Conservation (phyloP, 2,797 vertebrate genomes). For the Pseudomugil gertrudae region DNA sequence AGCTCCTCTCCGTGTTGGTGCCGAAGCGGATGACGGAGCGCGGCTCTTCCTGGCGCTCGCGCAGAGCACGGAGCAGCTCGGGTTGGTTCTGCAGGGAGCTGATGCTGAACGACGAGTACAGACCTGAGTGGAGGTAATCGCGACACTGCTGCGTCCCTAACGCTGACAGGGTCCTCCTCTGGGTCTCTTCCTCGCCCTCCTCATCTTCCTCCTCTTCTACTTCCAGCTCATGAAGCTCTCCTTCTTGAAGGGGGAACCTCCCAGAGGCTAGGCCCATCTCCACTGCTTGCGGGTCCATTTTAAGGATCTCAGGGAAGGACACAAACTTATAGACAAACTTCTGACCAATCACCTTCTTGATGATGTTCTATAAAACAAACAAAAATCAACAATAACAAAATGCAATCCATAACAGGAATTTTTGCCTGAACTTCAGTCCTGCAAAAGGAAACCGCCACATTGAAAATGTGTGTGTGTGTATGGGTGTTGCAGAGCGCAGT, state of each 20-base stretch:
- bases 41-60: slow-evolving; percentile 87
- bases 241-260: slow-evolving; percentile 85
- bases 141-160: slow-evolving; percentile 85
- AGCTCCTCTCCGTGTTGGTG: slow-evolving; percentile 84
- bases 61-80: slow-evolving; percentile 86
- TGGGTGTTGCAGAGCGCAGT: not conserved
- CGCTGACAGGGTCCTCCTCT: slow-evolving; percentile 79
- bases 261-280: slow-evolving; percentile 88
- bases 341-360: slow-evolving; percentile 97
- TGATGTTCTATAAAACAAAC: slow-evolving; percentile 88
- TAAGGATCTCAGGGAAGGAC: slow-evolving; percentile 94
- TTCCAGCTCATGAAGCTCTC: slow-evolving; percentile 83
- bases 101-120: slow-evolving; percentile 93
- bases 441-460: not conserved
- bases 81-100: slow-evolving; percentile 88
- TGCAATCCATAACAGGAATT: not conserved
- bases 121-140: slow-evolving; percentile 90
- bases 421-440: not conserved
- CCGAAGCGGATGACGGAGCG: slow-evolving; percentile 95
- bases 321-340: slow-evolving; percentile 99
- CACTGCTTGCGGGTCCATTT: slow-evolving; percentile 91
- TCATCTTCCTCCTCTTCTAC: slow-evolving; percentile 83
- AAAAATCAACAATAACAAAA: not conserved
- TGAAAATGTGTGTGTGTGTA: slow-evolving; percentile 9
- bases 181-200: slow-evolving; percentile 74